Percentiles rank a stretch among this genome's conserved stretches.
phyloP scores from a whole-genome alignment of 2,113 vertebrate genomes.

The Oceanites oceanicus region DNA sequence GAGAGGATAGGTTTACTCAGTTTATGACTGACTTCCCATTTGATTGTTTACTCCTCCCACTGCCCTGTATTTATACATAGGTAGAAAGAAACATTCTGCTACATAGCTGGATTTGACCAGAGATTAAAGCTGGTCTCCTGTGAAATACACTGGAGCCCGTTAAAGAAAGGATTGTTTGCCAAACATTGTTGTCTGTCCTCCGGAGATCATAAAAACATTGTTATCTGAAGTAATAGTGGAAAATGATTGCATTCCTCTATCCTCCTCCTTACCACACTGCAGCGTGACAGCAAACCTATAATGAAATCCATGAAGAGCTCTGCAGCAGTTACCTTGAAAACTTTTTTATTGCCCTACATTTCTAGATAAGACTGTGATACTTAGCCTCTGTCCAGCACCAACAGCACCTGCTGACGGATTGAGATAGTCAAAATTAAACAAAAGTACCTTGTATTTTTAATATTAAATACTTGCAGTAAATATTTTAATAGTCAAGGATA shows the following conservation, averaged over 20 bases:
- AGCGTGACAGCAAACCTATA: background rate
- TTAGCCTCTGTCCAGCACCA: background rate
- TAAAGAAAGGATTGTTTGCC: background rate
- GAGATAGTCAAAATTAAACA: background rate
- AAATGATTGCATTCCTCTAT: slow-evolving; percentile 34
- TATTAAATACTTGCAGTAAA: background rate
- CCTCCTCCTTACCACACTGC: background rate
- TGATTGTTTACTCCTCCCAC: background rate
- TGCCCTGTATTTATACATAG: background rate
- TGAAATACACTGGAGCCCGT: background rate
- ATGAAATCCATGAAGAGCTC: slow-evolving; percentile 36
- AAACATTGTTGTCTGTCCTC: slow-evolving; percentile 1
- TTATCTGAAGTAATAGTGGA: slow-evolving; percentile 38
- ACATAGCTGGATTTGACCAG: background rate
- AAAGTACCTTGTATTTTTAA: background rate
- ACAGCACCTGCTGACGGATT: background rate
- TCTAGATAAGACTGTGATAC: background rate
- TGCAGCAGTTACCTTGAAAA: slow-evolving; percentile 42
- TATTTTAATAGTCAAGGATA: slow-evolving; percentile 1
- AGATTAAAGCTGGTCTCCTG: slow-evolving; percentile 21
- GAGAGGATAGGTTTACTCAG: background rate
- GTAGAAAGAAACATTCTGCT: background rate
- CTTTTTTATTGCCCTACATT: slow-evolving; percentile 45
- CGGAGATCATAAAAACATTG: slow-evolving; percentile 41
- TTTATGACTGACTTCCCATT: background rate